Evolutionary conservation across 2,888 invertebrate species (phyloP), one percentile per base, ranked within the genome.

Genomic region (Tolmerus cingulatus): DNA sequence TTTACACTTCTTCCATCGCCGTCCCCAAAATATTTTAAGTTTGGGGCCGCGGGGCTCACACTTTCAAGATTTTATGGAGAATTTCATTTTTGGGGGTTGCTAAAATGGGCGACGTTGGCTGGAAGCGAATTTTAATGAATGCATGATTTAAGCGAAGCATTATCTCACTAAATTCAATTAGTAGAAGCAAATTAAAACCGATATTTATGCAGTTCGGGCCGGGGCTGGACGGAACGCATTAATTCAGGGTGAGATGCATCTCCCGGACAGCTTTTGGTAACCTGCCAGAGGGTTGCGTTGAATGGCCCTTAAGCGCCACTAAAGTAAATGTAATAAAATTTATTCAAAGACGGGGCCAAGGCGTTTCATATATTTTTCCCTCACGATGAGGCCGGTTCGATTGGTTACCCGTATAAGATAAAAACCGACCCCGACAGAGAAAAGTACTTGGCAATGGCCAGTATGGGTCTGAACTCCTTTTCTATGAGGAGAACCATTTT

Each of bases 361-460:
- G 76, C 37, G 34, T 81, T 43, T 81, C 14, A 51, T n/a, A 76
- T 37, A 37, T 37, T 76, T 74, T 37, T 76, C 19, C 40, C 19
- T 55, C 27, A 30, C 55, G 55, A 30, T 16, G 51, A 81, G 27
- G 40, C 40, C 30, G 27, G 37, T 84, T 84, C 84, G 74, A 84
- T 84, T 84, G 84, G 74, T 84, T 74, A 37, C 51, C 40, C 66
- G 66, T 84, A 66, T 57, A 84, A 84, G 84, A 66, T 84, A 84
- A 84, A 57, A 51, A 66, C 23, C 40, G 19, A 84, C 74, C 84
- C 84, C 74, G 40, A 84, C 84, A 84, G 84, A 66, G 84, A 74
- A 84, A 84, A 84, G 74, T 84, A 84, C 84, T 84, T 84, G 84
- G 66, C 84, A 84, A 74, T 84, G 84, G 66, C 66, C 84, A 84